Base-by-base conservation (phyloP, 2,113 vertebrate genomes). In the Pelodiscus sinensis region DNA sequence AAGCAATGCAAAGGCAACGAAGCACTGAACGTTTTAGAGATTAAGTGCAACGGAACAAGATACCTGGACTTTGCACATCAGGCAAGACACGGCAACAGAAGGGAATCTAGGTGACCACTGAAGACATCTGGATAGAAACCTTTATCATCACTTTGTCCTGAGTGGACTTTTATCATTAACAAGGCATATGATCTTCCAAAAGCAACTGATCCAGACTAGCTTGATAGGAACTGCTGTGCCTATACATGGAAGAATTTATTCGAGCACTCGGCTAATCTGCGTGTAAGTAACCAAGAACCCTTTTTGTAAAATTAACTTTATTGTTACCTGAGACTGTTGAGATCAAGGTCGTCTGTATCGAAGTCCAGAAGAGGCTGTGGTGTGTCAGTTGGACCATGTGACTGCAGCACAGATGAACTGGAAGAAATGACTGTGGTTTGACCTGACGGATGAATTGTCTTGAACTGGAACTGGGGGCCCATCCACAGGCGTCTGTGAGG, bases 381-480 rank as follows among this genome's bases (percentile, higher is more conserved):
- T 65, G 98, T 98, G 68, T 99, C 99, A 7, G 97, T 98, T 2
- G 99, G 99, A 14, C 99, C 99, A 15, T 99, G 99, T 6, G 99
- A 99, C 97, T 99, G 99, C 83, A 99, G 98, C 95, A 99, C 99
- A 0, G 99, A 99, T 27, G 99, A 99, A 29, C 99, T 99, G 87
- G 99, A 99, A 24, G 99, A 99, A 95, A 99, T 99, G 93, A 99
- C 98, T 0, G 99, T 99, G 55, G 99, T 99, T 95, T 99, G 99
- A 88, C 99, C 99, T 0, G 99, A 99, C 21, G 99, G 99, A n/a
- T 99, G 99, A 94, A 99, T 99, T 22, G 99, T 99, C 98, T 99
- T 99, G 95, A 99, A 99, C 97, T 99, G 99, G 97, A 99, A 99
- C 98, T 99, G 99, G 1, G 99, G 99, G 73, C 99, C 99, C 99